Conservation (phyloP, 2,113 vertebrate species). For the Nannobrachium achirus region DNA sequence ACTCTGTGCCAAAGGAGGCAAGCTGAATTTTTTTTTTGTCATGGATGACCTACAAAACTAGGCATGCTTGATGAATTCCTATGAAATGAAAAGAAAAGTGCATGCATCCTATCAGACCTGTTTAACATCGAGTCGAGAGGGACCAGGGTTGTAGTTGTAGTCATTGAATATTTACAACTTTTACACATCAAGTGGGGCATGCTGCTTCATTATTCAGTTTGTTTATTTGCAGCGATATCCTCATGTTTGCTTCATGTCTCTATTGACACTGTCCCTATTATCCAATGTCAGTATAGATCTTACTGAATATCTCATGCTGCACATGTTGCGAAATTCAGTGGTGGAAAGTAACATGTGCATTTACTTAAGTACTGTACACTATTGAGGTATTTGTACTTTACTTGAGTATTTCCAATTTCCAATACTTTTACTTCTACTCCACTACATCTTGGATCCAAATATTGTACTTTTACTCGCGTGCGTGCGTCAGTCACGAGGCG, state of each 20-base stretch:
- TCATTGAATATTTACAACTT: slow-evolving; percentile 69
- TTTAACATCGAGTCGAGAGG: slow-evolving; percentile 59
- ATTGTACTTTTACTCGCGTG: too few species aligned
- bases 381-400: too few species aligned
- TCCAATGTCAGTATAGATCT: slow-evolving; percentile 6
- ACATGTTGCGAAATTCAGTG: too few species aligned
- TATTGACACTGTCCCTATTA: slow-evolving; percentile 32
- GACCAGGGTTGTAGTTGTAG: slow-evolving; percentile 62
- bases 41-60: slow-evolving; percentile 79
- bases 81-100: slow-evolving; percentile 61
- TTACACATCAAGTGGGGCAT: slow-evolving; percentile 55
- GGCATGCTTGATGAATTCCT: slow-evolving; percentile 73
- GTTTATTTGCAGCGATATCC: slow-evolving; percentile 60
- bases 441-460: too few species aligned
- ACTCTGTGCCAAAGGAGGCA: slow-evolving; percentile 59
- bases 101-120: slow-evolving; percentile 40
- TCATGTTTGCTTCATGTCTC: slow-evolving; percentile 22
- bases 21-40: slow-evolving; percentile 70
- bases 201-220: slow-evolving; percentile 69
- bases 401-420: too few species aligned
- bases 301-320: too few species aligned
- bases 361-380: too few species aligned
- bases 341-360: too few species aligned
- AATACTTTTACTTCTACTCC: too few species aligned
- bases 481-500: too few species aligned